Base-by-base conservation (phyloP, 2,888 invertebrate genomes). In the Dynastes tityus region DNA sequence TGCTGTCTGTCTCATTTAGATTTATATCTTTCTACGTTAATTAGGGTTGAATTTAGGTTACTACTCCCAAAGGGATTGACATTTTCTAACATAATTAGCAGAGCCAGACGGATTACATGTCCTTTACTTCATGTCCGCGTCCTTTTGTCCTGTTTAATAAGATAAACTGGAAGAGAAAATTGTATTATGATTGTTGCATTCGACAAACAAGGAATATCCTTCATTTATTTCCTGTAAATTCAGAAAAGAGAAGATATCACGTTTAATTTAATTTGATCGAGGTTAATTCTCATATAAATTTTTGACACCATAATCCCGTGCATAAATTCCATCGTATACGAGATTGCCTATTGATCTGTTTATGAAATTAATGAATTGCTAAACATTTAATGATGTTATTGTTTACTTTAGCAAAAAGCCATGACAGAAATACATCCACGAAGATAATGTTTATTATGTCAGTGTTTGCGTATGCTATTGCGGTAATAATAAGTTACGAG, bases 341-440 rank as follows among this genome's bases (percentile, higher is more conserved):
- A 68, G 27, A 49, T 22, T 16, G 37, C 37, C 16, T 71, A 71
- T 71, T 74, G 73, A 74, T 74, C 61, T 74, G 73, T 74, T 74
- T 74, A 74, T 45, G 27, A 74, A 61, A 74, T 61, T 74, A 74
- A 4, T 49, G 13, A 11, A 74, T 49, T 74, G 61, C 73, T 61
- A 55, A 45, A 45, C 61, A 63, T 74, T 74, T 49, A 45, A 74
- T 74, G 73, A 74, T 61, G 73, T 74, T 74, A 45, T 74, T 74
- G 61, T 74, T 61, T 74, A 13, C 49, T 61, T 22, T 45, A 45
- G 27, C 22, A 74, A 63, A 74, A 61, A 61, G 73, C 61, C 27
- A 51, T 27, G 61, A 73, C 5, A 37, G 32, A 37, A 11, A 45
- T 55, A 55, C 16, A 22, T 55, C 2, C 13, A 55, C 45, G 11